These are phyloP conservation scores for Tineola bisselliella DNA, from an alignment of 2,888 invertebrate species.

Conservation along the genomic window DNA sequence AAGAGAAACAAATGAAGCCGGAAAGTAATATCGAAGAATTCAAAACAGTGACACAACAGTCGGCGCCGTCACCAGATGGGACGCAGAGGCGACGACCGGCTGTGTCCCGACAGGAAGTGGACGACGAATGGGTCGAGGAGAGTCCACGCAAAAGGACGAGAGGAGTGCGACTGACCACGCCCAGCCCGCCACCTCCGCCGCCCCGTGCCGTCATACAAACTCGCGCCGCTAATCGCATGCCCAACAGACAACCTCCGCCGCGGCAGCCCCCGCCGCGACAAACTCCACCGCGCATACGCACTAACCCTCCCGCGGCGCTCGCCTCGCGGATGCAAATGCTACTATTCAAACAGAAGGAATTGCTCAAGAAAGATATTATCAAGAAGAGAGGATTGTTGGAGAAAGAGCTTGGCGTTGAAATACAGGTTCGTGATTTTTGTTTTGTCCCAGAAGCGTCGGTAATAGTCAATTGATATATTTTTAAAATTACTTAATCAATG, in stretches of 20 bases:
- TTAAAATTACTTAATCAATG: not conserved
- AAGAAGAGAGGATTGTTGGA: slow-evolving; percentile 89
- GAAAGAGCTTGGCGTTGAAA: slow-evolving; percentile 88
- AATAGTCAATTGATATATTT: not conserved
- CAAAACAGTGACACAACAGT: slow-evolving; percentile 29
- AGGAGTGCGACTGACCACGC: slow-evolving; percentile 16
- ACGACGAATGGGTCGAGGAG: slow-evolving; percentile 55
- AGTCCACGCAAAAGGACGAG: slow-evolving; percentile 41
- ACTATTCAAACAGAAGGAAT: slow-evolving; percentile 88
- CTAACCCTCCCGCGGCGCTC: slow-evolving; percentile 41
- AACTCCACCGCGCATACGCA: slow-evolving; percentile 18
- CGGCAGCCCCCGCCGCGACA: slow-evolving; percentile 22
- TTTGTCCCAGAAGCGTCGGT: too few relatives aligned
- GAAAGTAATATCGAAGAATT: slow-evolving; percentile 43
- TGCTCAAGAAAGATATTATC: slow-evolving; percentile 91
- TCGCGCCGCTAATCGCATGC: slow-evolving; percentile 20
- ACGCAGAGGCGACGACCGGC: slow-evolving; percentile 38
- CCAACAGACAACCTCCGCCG: slow-evolving; percentile 1
- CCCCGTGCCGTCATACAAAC: slow-evolving; percentile 27
- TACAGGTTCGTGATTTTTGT: slow-evolving; percentile 70
- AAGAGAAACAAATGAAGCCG: slow-evolving; percentile 80
- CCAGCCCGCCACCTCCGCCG: slow-evolving; percentile 21
- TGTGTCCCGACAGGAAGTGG: slow-evolving; percentile 36
- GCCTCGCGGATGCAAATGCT: slow-evolving; percentile 75
- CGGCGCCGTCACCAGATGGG: slow-evolving; percentile 27